These are phyloP conservation scores for Nycticryphes semicollaris DNA, from an alignment of 2,113 vertebrate species.

Conservation along the genomic window DNA sequence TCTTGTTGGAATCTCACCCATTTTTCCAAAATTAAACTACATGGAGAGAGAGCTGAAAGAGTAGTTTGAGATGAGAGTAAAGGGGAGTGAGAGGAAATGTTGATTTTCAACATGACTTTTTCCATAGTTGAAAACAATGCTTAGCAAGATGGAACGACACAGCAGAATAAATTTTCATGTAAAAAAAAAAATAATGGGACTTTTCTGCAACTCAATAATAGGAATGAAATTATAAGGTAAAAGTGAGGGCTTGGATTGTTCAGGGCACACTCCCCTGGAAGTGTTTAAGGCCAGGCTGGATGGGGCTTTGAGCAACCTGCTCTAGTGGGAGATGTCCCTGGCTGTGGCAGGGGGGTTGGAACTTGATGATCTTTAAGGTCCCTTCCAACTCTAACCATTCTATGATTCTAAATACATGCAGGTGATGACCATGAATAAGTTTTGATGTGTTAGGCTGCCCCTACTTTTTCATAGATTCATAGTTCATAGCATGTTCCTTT, in stretches of 20 bases:
- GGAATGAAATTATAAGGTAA: not conserved
- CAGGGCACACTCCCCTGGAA: no score
- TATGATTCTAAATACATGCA: not conserved
- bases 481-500: not conserved
- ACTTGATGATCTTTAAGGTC: no score
- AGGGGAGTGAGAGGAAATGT: not conserved
- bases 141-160: not conserved
- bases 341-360: no score
- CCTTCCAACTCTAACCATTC: no score
- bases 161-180: not conserved
- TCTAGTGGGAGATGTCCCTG: no score
- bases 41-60: not conserved
- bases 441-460: not conserved
- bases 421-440: not conserved
- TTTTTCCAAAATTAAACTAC: not conserved
- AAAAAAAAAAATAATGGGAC: not conserved
- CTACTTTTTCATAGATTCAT: not conserved
- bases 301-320: no score
- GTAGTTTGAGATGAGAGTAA: not conserved
- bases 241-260: not conserved
- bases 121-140: not conserved
- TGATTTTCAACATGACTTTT: not conserved
- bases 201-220: not conserved
- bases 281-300: no score
- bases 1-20: not conserved